Evolutionary conservation across 2,797 vertebrate species (phyloP).

Genomic region (Lemur catta): DNA sequence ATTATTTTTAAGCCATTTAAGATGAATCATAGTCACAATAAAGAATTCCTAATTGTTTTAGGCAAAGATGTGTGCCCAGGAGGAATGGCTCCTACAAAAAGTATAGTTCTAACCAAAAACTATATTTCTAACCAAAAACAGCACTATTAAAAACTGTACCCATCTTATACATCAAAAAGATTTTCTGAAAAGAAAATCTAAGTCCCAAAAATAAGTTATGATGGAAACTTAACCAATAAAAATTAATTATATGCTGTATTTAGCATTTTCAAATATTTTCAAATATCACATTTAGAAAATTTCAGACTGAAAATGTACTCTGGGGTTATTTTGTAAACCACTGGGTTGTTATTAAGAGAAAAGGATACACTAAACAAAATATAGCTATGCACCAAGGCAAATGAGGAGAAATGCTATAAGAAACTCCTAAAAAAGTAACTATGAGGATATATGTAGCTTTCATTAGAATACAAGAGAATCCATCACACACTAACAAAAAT

Average conservation of each 20-base stretch:
- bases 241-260: neutral
- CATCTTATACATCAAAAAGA: neutral
- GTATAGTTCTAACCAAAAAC: neutral
- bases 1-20: neutral
- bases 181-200: neutral
- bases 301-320: neutral
- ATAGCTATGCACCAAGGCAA: neutral
- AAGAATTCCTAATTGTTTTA: slow-evolving; percentile 29
- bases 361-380: neutral
- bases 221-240: neutral
- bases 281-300: neutral
- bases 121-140: neutral
- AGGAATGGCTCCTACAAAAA: neutral
- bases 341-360: neutral
- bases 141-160: neutral
- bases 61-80: neutral
- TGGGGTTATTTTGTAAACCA: neutral
- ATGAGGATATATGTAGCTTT: neutral
- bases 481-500: neutral
- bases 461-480: neutral
- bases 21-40: neutral
- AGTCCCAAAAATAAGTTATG: neutral
- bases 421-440: neutral
- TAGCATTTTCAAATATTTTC: slow-evolving; percentile 18
- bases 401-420: neutral